These are phyloP conservation scores for Harmothoe impar DNA, from an alignment of 2,888 invertebrate species.

Conservation along the genomic window DNA sequence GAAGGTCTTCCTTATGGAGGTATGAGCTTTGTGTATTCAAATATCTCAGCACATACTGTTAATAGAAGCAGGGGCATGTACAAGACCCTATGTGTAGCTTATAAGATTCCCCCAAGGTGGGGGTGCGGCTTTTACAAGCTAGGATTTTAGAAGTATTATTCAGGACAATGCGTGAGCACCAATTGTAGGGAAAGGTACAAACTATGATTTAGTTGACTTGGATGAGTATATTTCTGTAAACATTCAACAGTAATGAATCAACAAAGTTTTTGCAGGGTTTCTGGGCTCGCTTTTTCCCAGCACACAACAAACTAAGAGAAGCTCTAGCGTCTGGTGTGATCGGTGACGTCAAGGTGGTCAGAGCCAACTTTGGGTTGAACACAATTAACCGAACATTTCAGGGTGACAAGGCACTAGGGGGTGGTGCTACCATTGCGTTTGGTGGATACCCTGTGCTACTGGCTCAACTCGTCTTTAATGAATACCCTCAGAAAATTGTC, in stretches of 20 bases:
- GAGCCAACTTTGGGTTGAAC: slow-evolving; percentile 87
- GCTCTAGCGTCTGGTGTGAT: slow-evolving; percentile 90
- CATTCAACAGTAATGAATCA: too few species aligned
- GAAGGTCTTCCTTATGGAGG: slow-evolving; percentile 81
- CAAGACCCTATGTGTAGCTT: too few species aligned
- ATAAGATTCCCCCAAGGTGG: too few species aligned
- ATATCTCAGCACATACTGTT: too few species aligned
- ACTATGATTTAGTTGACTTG: too few species aligned
- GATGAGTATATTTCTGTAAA: too few species aligned
- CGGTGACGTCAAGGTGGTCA: slow-evolving; percentile 89
- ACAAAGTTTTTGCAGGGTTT: slow-evolving; percentile 88
- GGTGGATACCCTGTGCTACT: slow-evolving; percentile 76
- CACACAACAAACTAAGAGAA: slow-evolving; percentile 88
- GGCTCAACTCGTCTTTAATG: slow-evolving; percentile 85
- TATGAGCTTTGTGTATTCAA: too few species aligned
- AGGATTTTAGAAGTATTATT: too few species aligned
- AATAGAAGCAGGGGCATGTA: too few species aligned
- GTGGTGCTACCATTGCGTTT: slow-evolving; percentile 84
- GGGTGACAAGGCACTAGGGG: slow-evolving; percentile 89
- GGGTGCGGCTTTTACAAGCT: too few species aligned
- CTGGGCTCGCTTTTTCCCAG: slow-evolving; percentile 94
- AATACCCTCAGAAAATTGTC: slow-evolving; percentile 87
- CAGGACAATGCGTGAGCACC: too few species aligned
- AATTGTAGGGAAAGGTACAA: too few species aligned
- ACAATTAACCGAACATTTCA: slow-evolving; percentile 83